phyloP scores from a whole-genome alignment of 2,797 vertebrate species.

The Crocidura indochinensis region DNA sequence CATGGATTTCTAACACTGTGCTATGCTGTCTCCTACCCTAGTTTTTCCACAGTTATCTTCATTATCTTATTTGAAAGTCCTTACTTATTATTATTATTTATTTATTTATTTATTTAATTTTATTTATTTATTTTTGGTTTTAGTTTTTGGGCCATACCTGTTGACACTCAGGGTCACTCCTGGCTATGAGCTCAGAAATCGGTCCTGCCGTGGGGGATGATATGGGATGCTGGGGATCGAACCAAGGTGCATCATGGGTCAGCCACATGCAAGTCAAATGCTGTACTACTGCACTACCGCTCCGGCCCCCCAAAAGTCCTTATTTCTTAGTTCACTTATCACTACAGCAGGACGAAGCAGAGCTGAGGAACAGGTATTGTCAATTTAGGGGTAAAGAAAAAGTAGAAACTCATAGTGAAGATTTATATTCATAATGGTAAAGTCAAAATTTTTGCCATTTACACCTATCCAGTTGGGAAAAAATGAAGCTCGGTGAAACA shows the following conservation, averaged over 20 bases:
- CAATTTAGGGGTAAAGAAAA: constrained; percentile 62
- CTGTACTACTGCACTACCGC: too few species aligned
- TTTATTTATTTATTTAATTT: too few species aligned
- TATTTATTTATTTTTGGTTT: too few species aligned
- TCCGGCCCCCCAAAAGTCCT: background rate
- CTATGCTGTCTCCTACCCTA: background rate
- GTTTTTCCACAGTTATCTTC: background rate
- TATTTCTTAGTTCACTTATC: background rate
- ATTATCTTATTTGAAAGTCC: background rate
- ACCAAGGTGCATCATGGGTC: too few species aligned
- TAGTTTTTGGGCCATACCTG: too few species aligned
- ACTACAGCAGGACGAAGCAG: background rate
- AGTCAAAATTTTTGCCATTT: background rate
- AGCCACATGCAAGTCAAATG: too few species aligned
- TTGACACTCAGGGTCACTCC: too few species aligned
- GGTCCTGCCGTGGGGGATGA: too few species aligned
- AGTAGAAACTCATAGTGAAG: constrained; percentile 29
- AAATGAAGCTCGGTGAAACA: background rate
- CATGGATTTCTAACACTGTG: background rate
- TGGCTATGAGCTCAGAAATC: too few species aligned
- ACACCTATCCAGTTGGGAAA: background rate
- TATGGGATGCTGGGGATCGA: too few species aligned
- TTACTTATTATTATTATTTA: background rate
- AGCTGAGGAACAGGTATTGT: background rate
- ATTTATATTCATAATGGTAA: background rate